Base-by-base conservation (phyloP, 2,113 vertebrate species). In the Limnothrissa miodon region DNA sequence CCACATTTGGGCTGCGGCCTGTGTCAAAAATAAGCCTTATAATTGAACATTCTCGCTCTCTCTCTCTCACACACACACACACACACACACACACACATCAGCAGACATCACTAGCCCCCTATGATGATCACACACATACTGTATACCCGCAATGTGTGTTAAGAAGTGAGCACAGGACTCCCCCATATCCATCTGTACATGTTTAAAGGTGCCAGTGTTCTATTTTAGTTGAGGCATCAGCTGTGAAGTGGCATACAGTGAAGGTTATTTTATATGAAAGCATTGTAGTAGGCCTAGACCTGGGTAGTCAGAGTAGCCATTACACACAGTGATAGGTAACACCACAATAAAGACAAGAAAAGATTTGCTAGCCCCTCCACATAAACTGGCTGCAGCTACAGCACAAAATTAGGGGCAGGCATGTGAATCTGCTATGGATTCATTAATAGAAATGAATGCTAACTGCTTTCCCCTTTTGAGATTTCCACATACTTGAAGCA, bases 291-390 rank as follows among this genome's bases (percentile, higher is more conserved):
- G 53, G 46, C 2, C 46, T n/a, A 56, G 59, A 5, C 15, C 29
- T 11, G 66, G 66, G 17, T 29, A 74, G 25, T 70, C 62, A 15
- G 13, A 36, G 66, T 74, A 29, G 66, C 29, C 66, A 36, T 74
- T 74, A 33, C 29, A 25, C 59, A 74, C 66, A 74, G 66, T 74
- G 66, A 17, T 11, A 36, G 66, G 66, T 74, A 74, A 74, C 51
- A 23, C 66, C 33, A 74, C 66, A 36, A 74, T 36, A 74, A 74
- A 9, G 59, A 33, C 59, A 36, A 33, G 29, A 29, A 25, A 25
- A 25, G 25, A 8, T 66, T 15, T 33, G 29, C 29, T 74, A 33
- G 33, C 25, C 25, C 4, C 33, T 13, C 29, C 13, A 36, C 36
- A 36, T 13, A 74, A n/a, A n/a, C 6, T 62, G 25, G 59, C 59